Conservation (phyloP, 2,113 vertebrate species). For the Scatophagus argus region DNA sequence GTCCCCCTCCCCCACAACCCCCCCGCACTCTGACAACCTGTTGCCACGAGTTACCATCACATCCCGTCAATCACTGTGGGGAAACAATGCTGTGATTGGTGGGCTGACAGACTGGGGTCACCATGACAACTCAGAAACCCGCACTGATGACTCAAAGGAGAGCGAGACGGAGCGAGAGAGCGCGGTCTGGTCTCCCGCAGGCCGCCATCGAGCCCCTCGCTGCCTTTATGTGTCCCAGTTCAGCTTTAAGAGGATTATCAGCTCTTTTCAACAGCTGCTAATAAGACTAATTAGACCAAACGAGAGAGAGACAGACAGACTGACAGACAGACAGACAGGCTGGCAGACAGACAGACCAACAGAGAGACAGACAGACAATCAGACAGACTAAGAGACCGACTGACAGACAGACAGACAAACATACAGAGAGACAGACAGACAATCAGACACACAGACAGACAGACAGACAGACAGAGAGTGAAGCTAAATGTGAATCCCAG, state of each 20-base stretch:
- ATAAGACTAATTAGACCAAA: constrained; percentile 28
- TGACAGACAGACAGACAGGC: background rate
- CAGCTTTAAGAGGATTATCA: constrained; percentile 51
- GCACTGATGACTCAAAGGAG: constrained; percentile 48
- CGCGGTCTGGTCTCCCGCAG: constrained; percentile 14
- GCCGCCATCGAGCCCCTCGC: background rate
- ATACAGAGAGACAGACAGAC: background rate
- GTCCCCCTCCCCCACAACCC: background rate
- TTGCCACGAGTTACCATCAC: constrained; percentile 64
- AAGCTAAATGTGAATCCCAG: too few relatives aligned
- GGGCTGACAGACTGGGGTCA: constrained; percentile 52
- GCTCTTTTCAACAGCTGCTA: constrained; percentile 43
- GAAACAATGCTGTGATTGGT: constrained; percentile 55
- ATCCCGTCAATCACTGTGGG: constrained; percentile 52
- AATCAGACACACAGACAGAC: too few relatives aligned
- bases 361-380: background rate
- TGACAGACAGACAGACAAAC: too few relatives aligned
- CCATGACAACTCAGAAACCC: constrained; percentile 69
- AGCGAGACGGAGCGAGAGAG: background rate
- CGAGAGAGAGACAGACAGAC: background rate
- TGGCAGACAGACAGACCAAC: background rate
- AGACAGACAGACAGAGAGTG: too few relatives aligned
- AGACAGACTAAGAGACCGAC: background rate
- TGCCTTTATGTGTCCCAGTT: constrained; percentile 32
- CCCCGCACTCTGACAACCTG: constrained; percentile 44